A percentile compares a stretch with the other conserved stretches of the same genome.
These are phyloP conservation scores for Amphiprion clarkii DNA, from an alignment of 2,797 vertebrate species.

Conservation along the genomic window DNA sequence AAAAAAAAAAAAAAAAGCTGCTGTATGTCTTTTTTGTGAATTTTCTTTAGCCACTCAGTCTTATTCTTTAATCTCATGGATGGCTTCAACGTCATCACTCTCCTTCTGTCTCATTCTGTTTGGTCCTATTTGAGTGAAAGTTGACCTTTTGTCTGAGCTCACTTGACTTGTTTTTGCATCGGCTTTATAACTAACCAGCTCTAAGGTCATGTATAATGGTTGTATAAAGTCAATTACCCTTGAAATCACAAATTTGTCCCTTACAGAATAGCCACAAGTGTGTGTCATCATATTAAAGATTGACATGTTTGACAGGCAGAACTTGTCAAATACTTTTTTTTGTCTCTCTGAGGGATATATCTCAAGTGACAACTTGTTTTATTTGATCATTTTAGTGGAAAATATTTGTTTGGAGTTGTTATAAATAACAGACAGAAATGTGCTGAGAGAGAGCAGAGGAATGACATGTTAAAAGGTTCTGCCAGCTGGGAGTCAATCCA, in stretches of 20 bases:
- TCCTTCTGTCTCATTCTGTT: neutral
- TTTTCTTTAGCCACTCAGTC: neutral
- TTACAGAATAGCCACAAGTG: neutral
- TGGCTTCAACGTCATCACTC: neutral
- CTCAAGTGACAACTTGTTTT: neutral
- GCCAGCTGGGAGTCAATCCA: no score
- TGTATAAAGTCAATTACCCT: neutral
- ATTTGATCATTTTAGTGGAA: neutral
- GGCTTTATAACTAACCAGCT: neutral
- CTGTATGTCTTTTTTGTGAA: no score
- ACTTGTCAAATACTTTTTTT: neutral
- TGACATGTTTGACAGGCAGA: neutral
- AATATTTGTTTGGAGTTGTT: neutral
- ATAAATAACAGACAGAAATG: no score
- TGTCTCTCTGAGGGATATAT: no score
- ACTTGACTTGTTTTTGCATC: neutral
- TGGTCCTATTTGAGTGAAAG: neutral
- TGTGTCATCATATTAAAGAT: neutral
- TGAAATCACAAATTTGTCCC: neutral
- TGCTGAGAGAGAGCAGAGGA: no score
- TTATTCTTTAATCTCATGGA: neutral
- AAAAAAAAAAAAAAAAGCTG: no score
- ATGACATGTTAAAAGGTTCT: no score
- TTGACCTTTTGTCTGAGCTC: neutral
- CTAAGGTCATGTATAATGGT: neutral